Base-by-base conservation (phyloP, 2,113 vertebrate species). In the Aphelocoma coerulescens region DNA sequence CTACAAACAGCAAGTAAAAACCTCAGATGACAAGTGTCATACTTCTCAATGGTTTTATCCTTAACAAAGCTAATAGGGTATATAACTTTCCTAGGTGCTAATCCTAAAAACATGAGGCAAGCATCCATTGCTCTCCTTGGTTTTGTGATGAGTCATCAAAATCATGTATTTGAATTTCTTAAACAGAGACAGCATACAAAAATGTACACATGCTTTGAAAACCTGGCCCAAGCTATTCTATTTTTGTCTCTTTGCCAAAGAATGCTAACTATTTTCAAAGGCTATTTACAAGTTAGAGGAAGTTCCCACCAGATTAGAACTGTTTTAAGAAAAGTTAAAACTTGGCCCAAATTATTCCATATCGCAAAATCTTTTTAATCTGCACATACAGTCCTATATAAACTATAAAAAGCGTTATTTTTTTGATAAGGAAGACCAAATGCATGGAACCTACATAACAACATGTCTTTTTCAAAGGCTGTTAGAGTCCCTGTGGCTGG, bases 271-370 rank as follows among this genome's bases (percentile, higher is more conserved):
- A 75, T 97, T 96, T 96, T 85, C 79, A 77, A 88, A 85, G 65
- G 63, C 95, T 97, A 85, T 97, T 97, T 97, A 97, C 84, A 95
- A 94, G 91, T 67, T 51, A 91, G 93, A 95, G 93, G 97, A 97
- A 97, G 97, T 94, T 95, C 95, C 93, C 94, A 94, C 82, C 57
- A 89, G 85, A 94, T 88, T 81, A 95, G 89, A 93, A 71, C 39
- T 82, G 67, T 62, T 96, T 91, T 83, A 92, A 89, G 74, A 95
- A 94, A 97, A 96, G 89, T 68, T 85, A 79, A 72, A 68, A 92
- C 89, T 27, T 72, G 87, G 73, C 66, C 75, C 66, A 65, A 90
- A 85, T 75, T 41, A 54, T 74, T 85, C 88, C 49, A 30, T 61
- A 76, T 61, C 16, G 30, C 35, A 75, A 71, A 75, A 48, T 85